These are phyloP conservation scores for Agonopterix arenella DNA, from an alignment of 2,888 invertebrate genomes.

Conservation along the genomic window DNA sequence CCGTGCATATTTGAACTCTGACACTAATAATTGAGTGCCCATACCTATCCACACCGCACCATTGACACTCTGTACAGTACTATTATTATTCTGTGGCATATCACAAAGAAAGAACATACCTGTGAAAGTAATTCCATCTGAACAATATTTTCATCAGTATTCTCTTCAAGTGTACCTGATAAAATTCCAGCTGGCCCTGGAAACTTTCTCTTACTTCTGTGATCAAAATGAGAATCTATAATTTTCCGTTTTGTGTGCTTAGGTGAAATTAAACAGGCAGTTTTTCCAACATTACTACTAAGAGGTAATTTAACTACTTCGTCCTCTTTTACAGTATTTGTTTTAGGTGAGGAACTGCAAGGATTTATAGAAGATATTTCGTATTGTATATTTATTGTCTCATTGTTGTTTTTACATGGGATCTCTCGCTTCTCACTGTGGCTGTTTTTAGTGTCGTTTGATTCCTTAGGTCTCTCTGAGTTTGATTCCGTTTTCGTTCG, in stretches of 20 bases:
- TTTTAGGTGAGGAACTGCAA: not conserved
- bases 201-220: slow-evolving; percentile 61
- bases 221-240: slow-evolving; percentile 56
- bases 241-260: slow-evolving; percentile 59
- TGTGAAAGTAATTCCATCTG: slow-evolving; percentile 63
- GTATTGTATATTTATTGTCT: too few species aligned
- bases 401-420: too few species aligned
- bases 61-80: too few species aligned
- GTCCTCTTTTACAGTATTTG: not conserved
- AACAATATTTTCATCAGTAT: slow-evolving; percentile 47
- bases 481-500: not conserved
- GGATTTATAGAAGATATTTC: too few species aligned
- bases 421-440: not conserved
- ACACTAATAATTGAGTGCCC: too few species aligned
- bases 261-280: slow-evolving; percentile 22
- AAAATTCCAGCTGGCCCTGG: slow-evolving; percentile 66
- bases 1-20: too few species aligned
- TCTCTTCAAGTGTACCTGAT: slow-evolving; percentile 44
- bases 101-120: slow-evolving; percentile 28
- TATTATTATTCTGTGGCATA: too few species aligned
- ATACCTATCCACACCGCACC: too few species aligned
- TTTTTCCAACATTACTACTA: not conserved
- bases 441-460: not conserved
- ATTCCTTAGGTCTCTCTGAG: too few species aligned
- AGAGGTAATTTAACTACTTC: not conserved